Evolutionary conservation across 2,113 vertebrate species (phyloP).

Genomic region (Nibea coibor): DNA sequence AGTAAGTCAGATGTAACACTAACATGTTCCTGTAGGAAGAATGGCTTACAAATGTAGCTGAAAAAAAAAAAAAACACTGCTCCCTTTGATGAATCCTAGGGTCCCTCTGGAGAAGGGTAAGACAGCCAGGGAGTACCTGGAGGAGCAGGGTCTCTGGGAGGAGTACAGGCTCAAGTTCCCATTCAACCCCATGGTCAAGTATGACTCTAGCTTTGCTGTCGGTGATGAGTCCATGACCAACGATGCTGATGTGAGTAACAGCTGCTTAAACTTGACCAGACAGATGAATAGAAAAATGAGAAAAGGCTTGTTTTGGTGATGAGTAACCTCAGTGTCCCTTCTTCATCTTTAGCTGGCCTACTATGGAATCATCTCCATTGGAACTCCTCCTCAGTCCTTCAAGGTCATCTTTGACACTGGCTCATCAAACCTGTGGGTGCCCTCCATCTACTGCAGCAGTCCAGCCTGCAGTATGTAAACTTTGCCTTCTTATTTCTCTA

Average conservation of each 20-base stretch:
- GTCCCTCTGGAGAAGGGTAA: slow-evolving; percentile 72
- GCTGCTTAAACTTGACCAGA: not conserved
- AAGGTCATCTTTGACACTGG: slow-evolving; percentile 73
- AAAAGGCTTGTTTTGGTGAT: not conserved
- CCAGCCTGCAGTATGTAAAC: slow-evolving; percentile 65
- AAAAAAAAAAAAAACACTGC: not conserved
- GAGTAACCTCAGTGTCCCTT: not conserved
- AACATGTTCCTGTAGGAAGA: not conserved
- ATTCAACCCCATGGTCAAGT: slow-evolving; percentile 68
- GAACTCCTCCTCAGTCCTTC: slow-evolving; percentile 75
- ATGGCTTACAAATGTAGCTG: not conserved
- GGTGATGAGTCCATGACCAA: slow-evolving; percentile 64
- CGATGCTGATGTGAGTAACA: slow-evolving; percentile 65
- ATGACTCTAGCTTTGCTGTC: slow-evolving; percentile 26
- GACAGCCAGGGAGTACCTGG: slow-evolving; percentile 59
- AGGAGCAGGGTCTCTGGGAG: slow-evolving; percentile 71
- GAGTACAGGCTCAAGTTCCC: slow-evolving; percentile 53
- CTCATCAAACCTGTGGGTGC: slow-evolving; percentile 75
- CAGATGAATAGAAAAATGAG: not conserved
- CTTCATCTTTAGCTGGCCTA: slow-evolving; percentile 66
- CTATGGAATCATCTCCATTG: slow-evolving; percentile 74
- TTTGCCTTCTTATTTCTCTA: not conserved
- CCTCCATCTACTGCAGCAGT: slow-evolving; percentile 74
- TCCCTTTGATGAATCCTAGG: slow-evolving; percentile 36
- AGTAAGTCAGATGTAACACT: slow-evolving; percentile 48